Conservation (phyloP, 2,888 invertebrate genomes). For the Drosophila neonasuta region DNA sequence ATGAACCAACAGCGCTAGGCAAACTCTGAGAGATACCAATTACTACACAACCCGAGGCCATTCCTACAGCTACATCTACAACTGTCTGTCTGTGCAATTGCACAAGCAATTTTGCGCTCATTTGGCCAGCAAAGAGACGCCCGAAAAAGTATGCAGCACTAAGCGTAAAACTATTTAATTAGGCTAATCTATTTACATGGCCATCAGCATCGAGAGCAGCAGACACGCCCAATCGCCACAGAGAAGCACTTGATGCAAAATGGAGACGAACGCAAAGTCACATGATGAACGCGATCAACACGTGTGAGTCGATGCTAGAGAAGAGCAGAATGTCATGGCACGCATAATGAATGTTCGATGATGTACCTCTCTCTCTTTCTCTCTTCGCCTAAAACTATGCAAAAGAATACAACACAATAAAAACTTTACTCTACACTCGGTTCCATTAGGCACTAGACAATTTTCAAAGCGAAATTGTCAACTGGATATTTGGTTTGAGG, state of each 20-base stretch:
- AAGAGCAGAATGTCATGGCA: neutral
- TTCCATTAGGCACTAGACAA: slow-evolving; percentile 39
- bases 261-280: slow-evolving; percentile 1
- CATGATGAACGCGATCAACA: neutral
- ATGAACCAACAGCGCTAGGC: slow-evolving; percentile 19
- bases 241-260: slow-evolving; percentile 8
- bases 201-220: slow-evolving; percentile 29
- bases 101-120: slow-evolving; percentile 52
- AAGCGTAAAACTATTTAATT: slow-evolving; percentile 64
- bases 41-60: slow-evolving; percentile 23
- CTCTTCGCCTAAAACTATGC: slow-evolving; percentile 31
- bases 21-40: slow-evolving; percentile 29
- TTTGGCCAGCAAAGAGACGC: slow-evolving; percentile 33
- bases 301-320: neutral
- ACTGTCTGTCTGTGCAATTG: slow-evolving; percentile 31
- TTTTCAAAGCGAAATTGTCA: slow-evolving; percentile 42
- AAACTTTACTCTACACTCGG: slow-evolving; percentile 25
- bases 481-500: slow-evolving; percentile 25
- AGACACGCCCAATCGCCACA: slow-evolving; percentile 15
- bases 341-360: neutral
- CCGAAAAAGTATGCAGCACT: slow-evolving; percentile 32
- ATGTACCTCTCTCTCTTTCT: neutral
- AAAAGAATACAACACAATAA: slow-evolving; percentile 39
- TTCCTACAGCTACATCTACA: slow-evolving; percentile 4
- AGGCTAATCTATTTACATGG: slow-evolving; percentile 69